A percentile compares a stretch with the other conserved stretches of the same genome.
These are phyloP conservation scores for Eupithecia subfuscata DNA, from an alignment of 2,888 invertebrate species.

Conservation along the genomic window DNA sequence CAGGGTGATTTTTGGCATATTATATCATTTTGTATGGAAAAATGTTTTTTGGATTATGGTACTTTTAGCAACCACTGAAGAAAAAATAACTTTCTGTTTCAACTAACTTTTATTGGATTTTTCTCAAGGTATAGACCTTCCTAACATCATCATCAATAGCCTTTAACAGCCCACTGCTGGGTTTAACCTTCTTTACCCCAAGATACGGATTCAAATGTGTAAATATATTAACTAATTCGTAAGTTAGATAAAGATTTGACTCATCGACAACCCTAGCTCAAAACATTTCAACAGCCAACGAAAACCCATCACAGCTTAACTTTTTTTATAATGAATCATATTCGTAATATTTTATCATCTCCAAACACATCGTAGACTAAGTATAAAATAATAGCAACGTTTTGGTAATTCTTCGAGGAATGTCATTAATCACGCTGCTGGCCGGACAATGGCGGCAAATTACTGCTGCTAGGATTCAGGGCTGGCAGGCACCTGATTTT, in stretches of 20 bases:
- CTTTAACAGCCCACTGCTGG: neutral
- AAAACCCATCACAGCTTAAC: constrained; percentile 3
- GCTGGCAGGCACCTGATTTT: constrained; percentile 15
- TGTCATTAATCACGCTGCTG: constrained; percentile 67
- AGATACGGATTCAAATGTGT: neutral
- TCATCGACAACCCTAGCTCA: neutral
- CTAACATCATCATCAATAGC: neutral
- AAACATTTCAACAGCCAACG: neutral
- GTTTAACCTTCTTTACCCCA: fast-evolving
- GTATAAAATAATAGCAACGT: constrained; percentile 68
- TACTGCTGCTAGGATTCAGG: constrained; percentile 29
- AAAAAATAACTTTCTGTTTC: neutral
- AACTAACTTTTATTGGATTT: neutral
- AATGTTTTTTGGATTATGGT: neutral
- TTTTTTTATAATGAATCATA: neutral
- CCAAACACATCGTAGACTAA: constrained; percentile 45
- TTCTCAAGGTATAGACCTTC: neutral
- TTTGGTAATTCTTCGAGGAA: constrained; percentile 59
- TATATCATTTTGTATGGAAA: neutral
- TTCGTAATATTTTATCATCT: constrained; percentile 1
- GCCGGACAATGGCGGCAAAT: constrained; percentile 48
- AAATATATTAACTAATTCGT: neutral
- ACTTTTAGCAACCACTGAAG: neutral
- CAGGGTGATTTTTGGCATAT: neutral
- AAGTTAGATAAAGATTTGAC: neutral